phyloP scores from a whole-genome alignment of 2,888 invertebrate species.

The Nemurella pictetii region DNA sequence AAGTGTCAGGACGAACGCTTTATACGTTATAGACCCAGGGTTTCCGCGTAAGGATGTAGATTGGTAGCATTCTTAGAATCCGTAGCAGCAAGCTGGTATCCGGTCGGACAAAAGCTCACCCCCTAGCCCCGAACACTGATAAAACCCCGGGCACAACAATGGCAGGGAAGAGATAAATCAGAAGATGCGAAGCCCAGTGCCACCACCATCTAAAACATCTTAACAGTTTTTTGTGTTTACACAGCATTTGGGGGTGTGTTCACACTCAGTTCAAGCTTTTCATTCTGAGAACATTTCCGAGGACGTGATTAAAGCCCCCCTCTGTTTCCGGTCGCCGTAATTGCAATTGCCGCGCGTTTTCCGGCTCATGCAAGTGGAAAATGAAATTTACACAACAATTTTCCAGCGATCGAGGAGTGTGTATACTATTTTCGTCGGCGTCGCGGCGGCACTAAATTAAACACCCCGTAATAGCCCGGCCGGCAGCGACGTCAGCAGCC shows the following conservation, averaged over 20 bases:
- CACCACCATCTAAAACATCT: too few species aligned
- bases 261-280: not conserved
- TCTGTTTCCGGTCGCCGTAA: not conserved
- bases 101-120: not conserved
- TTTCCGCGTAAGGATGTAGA: too few species aligned
- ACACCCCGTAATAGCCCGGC: not conserved
- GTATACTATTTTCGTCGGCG: not conserved
- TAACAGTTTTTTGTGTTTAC: too few species aligned
- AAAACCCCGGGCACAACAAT: not conserved
- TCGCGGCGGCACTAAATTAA: not conserved
- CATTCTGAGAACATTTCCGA: not conserved
- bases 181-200: not conserved
- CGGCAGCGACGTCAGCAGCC: not conserved
- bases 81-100: too few species aligned
- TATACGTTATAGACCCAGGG: too few species aligned
- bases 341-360: not conserved
- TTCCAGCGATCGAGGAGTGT: not conserved
- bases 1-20: not conserved
- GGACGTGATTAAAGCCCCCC: not conserved
- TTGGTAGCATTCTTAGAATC: not conserved
- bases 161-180: not conserved
- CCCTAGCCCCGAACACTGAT: not conserved
- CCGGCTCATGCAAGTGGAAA: not conserved
- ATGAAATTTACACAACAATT: not conserved
- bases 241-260: not conserved